Conservation (phyloP, 2,888 invertebrate genomes). For the Halictus quadricinctus region DNA sequence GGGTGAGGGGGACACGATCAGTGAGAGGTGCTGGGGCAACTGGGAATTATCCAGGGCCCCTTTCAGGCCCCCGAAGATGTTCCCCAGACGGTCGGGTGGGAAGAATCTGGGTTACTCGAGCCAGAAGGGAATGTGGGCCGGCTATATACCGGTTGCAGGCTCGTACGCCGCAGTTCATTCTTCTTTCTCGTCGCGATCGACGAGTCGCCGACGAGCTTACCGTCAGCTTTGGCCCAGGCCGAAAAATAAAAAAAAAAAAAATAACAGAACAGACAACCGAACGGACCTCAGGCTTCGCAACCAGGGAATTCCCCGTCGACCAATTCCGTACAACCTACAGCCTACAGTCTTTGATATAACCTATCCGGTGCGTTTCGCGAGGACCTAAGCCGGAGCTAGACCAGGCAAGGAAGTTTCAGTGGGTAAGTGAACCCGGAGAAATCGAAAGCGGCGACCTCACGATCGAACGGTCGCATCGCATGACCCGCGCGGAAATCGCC, state of each 20-base stretch:
- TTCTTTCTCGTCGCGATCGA: constrained; percentile 63
- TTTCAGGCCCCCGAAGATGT: constrained; percentile 65
- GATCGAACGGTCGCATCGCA: constrained; percentile 22
- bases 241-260: not conserved
- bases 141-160: constrained; percentile 81
- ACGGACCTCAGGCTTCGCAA: not conserved
- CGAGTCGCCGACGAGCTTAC: constrained; percentile 37
- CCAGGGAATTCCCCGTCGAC: not conserved
- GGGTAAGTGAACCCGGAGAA: constrained; percentile 56
- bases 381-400: not conserved
- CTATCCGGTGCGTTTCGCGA: not conserved
- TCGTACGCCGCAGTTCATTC: constrained; percentile 79
- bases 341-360: not conserved
- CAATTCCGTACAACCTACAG: not conserved
- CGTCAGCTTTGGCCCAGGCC: not conserved
- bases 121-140: constrained; percentile 81
- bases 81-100: constrained; percentile 72
- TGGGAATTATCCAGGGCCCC: constrained; percentile 58
- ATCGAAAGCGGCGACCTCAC: constrained; percentile 51
- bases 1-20: constrained; percentile 40
- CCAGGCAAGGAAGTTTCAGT: not conserved
- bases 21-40: constrained; percentile 55
- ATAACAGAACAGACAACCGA: not conserved
- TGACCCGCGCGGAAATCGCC: constrained; percentile 28
- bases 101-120: constrained; percentile 82